These are phyloP conservation scores for Cynopterus brachyotis DNA, from an alignment of 2,113 vertebrate genomes.

Conservation along the genomic window DNA sequence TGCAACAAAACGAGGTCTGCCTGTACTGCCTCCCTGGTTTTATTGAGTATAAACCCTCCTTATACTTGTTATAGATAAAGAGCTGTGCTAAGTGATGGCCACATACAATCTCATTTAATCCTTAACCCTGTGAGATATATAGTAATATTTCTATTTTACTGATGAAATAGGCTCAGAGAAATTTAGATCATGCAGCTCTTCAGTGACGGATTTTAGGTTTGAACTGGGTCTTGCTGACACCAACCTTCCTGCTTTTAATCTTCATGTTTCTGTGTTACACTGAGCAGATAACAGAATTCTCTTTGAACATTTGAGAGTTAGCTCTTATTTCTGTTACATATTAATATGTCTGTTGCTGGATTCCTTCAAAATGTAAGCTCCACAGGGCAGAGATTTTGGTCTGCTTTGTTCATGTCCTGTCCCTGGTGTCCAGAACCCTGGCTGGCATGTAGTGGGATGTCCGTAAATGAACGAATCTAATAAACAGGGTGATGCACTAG, in stretches of 20 bases:
- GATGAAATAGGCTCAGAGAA: neutral
- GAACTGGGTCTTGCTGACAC: neutral
- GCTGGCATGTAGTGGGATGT: neutral
- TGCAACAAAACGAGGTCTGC: neutral
- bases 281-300: neutral
- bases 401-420: neutral
- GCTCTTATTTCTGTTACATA: neutral
- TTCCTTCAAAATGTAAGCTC: neutral
- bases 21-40: neutral
- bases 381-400: neutral
- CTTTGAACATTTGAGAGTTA: neutral
- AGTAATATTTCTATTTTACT: neutral
- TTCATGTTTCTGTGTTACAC: neutral
- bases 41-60: neutral
- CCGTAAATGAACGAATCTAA: neutral
- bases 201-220: neutral
- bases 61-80: neutral
- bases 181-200: neutral
- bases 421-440: neutral
- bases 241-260: neutral
- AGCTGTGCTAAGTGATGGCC: neutral
- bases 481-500: neutral
- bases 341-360: neutral
- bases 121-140: neutral
- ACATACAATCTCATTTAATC: neutral